Percentiles rank a stretch among this genome's conserved stretches.
These are phyloP conservation scores for Stegostoma tigrinum DNA, from an alignment of 2,113 vertebrate species.

Conservation along the genomic window DNA sequence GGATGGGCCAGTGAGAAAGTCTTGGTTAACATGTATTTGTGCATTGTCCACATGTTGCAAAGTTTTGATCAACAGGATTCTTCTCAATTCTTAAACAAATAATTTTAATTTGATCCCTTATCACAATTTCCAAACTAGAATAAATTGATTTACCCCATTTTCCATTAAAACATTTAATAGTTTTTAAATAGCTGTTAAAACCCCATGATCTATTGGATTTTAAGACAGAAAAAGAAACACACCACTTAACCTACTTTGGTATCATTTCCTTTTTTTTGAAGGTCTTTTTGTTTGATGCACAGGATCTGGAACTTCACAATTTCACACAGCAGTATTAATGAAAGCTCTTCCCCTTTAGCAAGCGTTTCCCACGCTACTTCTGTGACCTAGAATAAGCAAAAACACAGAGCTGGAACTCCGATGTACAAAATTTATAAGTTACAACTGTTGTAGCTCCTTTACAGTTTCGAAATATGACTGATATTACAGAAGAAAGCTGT, in stretches of 20 bases:
- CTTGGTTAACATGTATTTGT: neutral
- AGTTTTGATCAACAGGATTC: neutral
- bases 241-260: slow-evolving; percentile 55
- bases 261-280: slow-evolving; percentile 58
- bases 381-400: slow-evolving; percentile 56
- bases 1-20: neutral
- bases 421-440: neutral
- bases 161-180: neutral
- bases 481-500: neutral
- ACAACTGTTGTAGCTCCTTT: neutral
- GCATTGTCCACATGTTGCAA: neutral
- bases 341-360: slow-evolving; percentile 63
- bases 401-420: neutral
- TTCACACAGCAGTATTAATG: slow-evolving; percentile 71
- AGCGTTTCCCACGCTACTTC: slow-evolving; percentile 63
- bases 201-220: neutral
- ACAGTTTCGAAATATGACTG: neutral
- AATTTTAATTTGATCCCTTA: neutral
- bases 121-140: neutral
- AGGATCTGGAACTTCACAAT: slow-evolving; percentile 83
- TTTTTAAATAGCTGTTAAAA: neutral
- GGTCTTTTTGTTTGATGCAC: slow-evolving; percentile 64
- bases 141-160: neutral
- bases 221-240: neutral
- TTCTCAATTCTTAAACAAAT: neutral